A percentile compares a stretch with the other conserved stretches of the same genome.
phyloP scores from a whole-genome alignment of 2,113 vertebrate genomes.

The Xenotilapia longispinis region DNA sequence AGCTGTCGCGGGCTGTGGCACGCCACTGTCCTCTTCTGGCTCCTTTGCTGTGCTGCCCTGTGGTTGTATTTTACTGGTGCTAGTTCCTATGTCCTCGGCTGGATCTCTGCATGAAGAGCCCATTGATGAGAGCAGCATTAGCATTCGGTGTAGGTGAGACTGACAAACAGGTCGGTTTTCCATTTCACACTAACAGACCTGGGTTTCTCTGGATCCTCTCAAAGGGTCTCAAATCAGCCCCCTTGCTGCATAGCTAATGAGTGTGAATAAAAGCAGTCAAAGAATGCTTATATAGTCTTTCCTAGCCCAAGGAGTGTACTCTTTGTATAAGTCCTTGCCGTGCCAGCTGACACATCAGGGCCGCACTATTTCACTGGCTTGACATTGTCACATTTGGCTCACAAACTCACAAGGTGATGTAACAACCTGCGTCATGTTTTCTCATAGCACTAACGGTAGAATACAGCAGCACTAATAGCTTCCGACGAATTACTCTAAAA shows the following conservation, averaged over 20 bases:
- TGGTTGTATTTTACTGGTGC: slow-evolving; percentile 30
- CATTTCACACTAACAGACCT: slow-evolving; percentile 42
- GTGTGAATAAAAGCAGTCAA: slow-evolving; percentile 46
- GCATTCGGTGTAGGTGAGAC: slow-evolving; percentile 49
- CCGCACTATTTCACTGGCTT: neutral
- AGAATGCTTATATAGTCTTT: slow-evolving; percentile 31
- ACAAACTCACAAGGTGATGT: slow-evolving; percentile 26
- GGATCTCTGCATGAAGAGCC: slow-evolving; percentile 43
- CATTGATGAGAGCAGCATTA: slow-evolving; percentile 66
- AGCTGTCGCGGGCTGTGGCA: slow-evolving; percentile 26
- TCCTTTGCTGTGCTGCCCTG: neutral
- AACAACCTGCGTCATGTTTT: slow-evolving; percentile 38
- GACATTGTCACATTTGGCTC: slow-evolving; percentile 35
- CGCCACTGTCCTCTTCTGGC: slow-evolving; percentile 31
- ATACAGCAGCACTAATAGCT: slow-evolving; percentile 9
- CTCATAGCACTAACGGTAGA: neutral
- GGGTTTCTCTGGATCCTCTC: slow-evolving; percentile 42
- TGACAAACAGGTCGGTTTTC: slow-evolving; percentile 56
- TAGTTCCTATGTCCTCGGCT: slow-evolving; percentile 24
- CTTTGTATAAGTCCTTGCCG: slow-evolving; percentile 1
- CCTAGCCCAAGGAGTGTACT: neutral
- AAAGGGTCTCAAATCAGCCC: slow-evolving; percentile 38
- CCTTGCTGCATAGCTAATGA: slow-evolving; percentile 52
- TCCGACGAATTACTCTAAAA: slow-evolving; percentile 25
- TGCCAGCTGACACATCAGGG: slow-evolving; percentile 21